A percentile compares a stretch with the other conserved stretches of the same genome.
These are phyloP conservation scores for Tenthredo scrophulariae DNA, from an alignment of 2,888 invertebrate genomes.

Conservation along the genomic window DNA sequence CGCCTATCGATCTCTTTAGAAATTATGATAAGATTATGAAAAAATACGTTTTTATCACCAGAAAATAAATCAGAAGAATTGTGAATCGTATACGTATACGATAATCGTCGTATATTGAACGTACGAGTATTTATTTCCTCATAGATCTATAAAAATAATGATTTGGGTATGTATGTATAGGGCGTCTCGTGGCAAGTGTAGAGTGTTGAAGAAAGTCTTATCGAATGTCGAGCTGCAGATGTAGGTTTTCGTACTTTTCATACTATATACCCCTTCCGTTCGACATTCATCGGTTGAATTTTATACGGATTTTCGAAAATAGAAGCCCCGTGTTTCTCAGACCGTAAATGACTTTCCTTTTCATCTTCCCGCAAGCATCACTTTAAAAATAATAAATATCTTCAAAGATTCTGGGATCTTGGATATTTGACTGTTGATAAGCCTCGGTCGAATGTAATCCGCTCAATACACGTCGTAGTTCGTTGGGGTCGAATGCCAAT, in stretches of 20 bases:
- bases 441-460: not conserved
- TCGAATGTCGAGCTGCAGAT: not conserved
- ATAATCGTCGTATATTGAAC: not conserved
- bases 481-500: not conserved
- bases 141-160: not conserved
- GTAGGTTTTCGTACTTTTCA: not conserved
- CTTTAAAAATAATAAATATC: not conserved
- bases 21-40: not conserved
- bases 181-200: not conserved
- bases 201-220: not conserved
- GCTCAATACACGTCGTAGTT: conserved; percentile 28
- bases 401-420: too few relatives aligned
- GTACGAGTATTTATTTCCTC: not conserved
- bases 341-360: not conserved
- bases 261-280: not conserved
- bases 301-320: not conserved
- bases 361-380: not conserved
- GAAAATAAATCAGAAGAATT: conserved; percentile 19
- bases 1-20: not conserved
- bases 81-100: not conserved
- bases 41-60: not conserved
- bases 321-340: conserved; percentile 17
- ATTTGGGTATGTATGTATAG: not conserved
- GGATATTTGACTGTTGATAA: not conserved
- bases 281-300: not conserved